These are phyloP conservation scores for Andrena bicolor DNA, from an alignment of 2,888 invertebrate species.

Conservation along the genomic window DNA sequence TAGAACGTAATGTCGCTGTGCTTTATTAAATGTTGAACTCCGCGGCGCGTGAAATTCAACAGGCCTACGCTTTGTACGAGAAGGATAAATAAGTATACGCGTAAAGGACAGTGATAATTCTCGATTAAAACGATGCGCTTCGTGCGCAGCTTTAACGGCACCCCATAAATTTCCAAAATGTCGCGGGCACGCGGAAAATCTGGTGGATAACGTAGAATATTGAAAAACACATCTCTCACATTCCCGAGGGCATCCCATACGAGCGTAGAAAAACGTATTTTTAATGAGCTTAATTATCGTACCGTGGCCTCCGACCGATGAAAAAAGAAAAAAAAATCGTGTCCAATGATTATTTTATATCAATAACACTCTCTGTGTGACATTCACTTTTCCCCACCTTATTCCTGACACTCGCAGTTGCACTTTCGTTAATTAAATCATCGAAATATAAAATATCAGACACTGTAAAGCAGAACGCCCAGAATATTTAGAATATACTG, in stretches of 20 bases:
- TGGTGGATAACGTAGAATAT: neutral
- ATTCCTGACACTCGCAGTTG: neutral
- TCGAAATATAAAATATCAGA: neutral
- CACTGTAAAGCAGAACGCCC: neutral
- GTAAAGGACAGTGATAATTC: neutral
- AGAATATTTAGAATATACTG: neutral
- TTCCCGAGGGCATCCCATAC: neutral
- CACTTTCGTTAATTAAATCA: neutral
- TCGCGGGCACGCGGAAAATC: neutral
- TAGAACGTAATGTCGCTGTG: neutral
- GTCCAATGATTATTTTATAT: conserved; percentile 30
- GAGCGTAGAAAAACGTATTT: neutral
- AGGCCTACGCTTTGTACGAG: neutral
- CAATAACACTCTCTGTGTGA: neutral
- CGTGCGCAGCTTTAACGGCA: neutral
- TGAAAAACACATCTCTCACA: neutral
- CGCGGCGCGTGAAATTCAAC: neutral
- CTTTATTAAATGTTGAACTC: neutral
- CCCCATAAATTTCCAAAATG: neutral
- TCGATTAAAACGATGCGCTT: neutral
- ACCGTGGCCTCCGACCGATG: conserved; percentile 40
- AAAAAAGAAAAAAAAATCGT: neutral
- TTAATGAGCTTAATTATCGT: conserved; percentile 11
- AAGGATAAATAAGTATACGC: conserved; percentile 7
- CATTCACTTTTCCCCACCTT: neutral